Evolutionary conservation across 2,888 invertebrate genomes (phyloP), one percentile per base, ranked within the genome.

Genomic region (Camponotus fellah): DNA sequence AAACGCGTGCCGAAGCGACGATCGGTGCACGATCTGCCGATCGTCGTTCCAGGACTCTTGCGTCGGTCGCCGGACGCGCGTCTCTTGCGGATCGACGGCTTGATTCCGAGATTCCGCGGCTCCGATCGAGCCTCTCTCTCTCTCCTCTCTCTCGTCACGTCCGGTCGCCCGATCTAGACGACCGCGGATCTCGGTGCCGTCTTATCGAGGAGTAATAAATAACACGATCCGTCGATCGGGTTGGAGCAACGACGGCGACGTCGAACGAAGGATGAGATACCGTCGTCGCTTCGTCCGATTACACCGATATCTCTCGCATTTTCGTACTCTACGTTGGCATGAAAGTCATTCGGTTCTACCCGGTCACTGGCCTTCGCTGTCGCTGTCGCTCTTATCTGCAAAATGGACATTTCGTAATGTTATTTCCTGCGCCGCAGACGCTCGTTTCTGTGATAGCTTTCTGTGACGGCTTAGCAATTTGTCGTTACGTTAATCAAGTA

Each of bases 321-420:
- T 37, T 79, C 62, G 60, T 83, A 83, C 56, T 85, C 85, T 84
- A 84, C 77, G 72, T 56, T 69, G 81, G 79, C 81, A 84, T 80
- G 84, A 88, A 88, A 74, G 79, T 65, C 71, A 82, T 83, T 74
- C 26, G 2, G 40, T 66, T 58, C 75, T 74, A 72, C 68, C 46
- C 64, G 77, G 89, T 97, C 97, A 98, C 96, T 98, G 98, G 96
- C 98, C 98, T 96, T 98, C 98, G 95, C 98, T 98, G 96, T 98
- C 98, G 96, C 98, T 98, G 97, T 98, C 98, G 96, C 98, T 98
- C 96, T 98, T 98, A 96, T 98, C 98, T 98, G 96, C 88, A 96
- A 88, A 77, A 69, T 64, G 58, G 85, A 86, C 17, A 56, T 79
- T 80, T 62, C 64, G 80, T 80, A 65, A 75, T 75, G 43, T 60